Conservation (phyloP, 2,888 invertebrate genomes). For the Caradrina clavipalpis region DNA sequence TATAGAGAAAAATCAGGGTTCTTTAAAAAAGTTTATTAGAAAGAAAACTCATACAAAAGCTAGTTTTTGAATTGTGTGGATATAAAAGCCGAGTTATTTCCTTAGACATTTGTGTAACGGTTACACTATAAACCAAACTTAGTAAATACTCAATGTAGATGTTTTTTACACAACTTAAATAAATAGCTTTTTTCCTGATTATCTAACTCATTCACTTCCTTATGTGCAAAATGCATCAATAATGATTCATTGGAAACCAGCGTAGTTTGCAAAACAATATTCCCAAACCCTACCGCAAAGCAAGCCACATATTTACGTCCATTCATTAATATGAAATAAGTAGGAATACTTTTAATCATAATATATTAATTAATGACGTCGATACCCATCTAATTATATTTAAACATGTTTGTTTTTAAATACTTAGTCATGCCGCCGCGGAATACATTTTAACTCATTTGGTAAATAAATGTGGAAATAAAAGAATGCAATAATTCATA, state of each 20-base stretch:
- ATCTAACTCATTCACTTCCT: constrained; percentile 5
- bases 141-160: too few species aligned
- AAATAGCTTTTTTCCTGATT: not conserved
- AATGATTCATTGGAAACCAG: not conserved
- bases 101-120: too few species aligned
- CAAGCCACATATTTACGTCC: constrained; percentile 12
- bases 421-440: too few species aligned
- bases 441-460: too few species aligned
- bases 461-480: not conserved
- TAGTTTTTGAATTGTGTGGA: too few species aligned
- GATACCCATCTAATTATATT: too few species aligned
- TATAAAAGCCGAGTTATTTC: not conserved
- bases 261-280: not conserved
- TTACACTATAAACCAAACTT: not conserved
- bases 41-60: too few species aligned
- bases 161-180: too few species aligned
- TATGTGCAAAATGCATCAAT: not conserved
- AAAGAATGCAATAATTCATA: not conserved
- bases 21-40: too few species aligned
- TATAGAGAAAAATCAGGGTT: too few species aligned
- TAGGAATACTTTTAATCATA: not conserved
- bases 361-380: too few species aligned
- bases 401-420: too few species aligned
- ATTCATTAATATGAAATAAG: not conserved
- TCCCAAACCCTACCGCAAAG: constrained; percentile 4